Percentiles rank a stretch among this genome's conserved stretches.
These are phyloP conservation scores for Pherbina coryleti DNA, from an alignment of 2,888 invertebrate genomes.

Conservation along the genomic window DNA sequence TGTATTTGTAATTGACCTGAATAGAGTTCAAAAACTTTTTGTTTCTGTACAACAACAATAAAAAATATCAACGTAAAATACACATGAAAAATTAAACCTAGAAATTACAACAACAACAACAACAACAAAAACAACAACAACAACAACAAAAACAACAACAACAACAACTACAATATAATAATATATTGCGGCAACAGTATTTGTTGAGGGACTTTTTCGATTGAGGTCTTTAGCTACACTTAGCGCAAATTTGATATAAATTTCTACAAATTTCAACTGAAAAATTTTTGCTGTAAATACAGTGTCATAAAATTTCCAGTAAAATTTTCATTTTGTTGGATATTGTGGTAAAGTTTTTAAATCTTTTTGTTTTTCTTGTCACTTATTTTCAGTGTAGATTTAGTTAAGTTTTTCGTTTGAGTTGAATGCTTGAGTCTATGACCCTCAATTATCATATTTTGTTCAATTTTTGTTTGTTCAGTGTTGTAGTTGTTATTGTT, in stretches of 20 bases:
- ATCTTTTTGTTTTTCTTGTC: too few species aligned
- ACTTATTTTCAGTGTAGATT: too few species aligned
- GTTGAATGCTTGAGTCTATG: too few species aligned
- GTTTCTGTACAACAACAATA: background rate
- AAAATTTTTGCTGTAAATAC: background rate
- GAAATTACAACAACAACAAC: slow-evolving; percentile 28
- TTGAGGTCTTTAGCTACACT: background rate
- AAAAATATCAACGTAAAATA: background rate
- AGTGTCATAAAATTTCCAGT: background rate
- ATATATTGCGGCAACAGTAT: background rate
- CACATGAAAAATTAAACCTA: slow-evolving; percentile 14
- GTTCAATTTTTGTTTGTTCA: too few species aligned
- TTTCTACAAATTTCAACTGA: background rate
- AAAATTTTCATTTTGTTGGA: background rate
- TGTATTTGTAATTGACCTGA: slow-evolving; percentile 69
- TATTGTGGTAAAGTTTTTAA: background rate
- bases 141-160: slow-evolving; percentile 27
- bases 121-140: slow-evolving; percentile 23
- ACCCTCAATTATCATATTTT: too few species aligned
- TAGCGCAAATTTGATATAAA: background rate
- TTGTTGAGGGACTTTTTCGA: slow-evolving; percentile 4
- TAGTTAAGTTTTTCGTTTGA: too few species aligned
- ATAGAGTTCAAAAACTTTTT: slow-evolving; percentile 65
- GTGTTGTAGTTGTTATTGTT: too few species aligned
- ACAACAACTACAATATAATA: slow-evolving; percentile 6